Evolutionary conservation across 2,113 vertebrate genomes (phyloP).

Genomic region (Periophthalmodon schlosseri): DNA sequence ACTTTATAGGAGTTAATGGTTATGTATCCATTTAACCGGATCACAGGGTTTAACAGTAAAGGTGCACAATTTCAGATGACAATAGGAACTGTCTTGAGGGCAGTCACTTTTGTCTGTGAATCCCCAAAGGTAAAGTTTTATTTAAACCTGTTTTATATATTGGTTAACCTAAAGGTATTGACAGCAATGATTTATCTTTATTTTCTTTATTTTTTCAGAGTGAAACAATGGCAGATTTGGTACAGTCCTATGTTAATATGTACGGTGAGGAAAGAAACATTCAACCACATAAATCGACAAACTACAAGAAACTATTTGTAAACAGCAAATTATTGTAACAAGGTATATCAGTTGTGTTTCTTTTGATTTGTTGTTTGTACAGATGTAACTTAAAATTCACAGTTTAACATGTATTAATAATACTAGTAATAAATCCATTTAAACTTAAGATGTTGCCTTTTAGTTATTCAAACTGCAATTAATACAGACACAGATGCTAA

Average conservation of each 20-base stretch:
- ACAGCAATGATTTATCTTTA: background rate
- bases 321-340: background rate
- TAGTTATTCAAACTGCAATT: slow-evolving; percentile 5
- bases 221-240: slow-evolving; percentile 88
- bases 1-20: slow-evolving; percentile 81
- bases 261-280: slow-evolving; percentile 69
- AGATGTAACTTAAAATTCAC: slow-evolving; percentile 1
- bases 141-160: background rate
- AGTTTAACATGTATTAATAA: background rate
- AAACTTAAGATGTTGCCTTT: background rate
- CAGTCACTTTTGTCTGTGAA: slow-evolving; percentile 84
- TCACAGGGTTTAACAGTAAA: slow-evolving; percentile 86
- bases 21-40: slow-evolving; percentile 86
- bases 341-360: background rate
- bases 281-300: slow-evolving; percentile 58
- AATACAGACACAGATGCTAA: slow-evolving; percentile 13
- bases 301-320: background rate
- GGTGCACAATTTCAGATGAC: slow-evolving; percentile 88
- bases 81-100: slow-evolving; percentile 81
- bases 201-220: slow-evolving; percentile 72
- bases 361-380: background rate
- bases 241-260: slow-evolving; percentile 85
- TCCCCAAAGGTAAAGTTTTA: slow-evolving; percentile 82
- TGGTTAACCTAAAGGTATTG: background rate
- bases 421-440: background rate